phyloP scores from a whole-genome alignment of 2,113 vertebrate species.

The Theristicus caerulescens region DNA sequence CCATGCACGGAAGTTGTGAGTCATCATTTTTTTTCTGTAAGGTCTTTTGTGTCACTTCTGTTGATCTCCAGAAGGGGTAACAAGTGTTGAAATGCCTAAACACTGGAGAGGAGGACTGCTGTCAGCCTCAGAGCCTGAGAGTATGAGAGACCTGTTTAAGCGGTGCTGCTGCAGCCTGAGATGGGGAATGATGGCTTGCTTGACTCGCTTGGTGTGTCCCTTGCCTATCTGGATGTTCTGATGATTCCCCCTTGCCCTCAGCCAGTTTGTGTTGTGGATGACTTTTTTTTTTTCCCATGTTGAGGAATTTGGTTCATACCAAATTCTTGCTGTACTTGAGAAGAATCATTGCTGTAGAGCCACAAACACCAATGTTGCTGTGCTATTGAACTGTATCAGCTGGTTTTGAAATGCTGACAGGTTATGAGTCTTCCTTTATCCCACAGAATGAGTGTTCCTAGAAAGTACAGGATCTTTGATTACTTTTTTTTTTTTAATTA shows the following conservation, averaged over 20 bases:
- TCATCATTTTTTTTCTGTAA: neutral
- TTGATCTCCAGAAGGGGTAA: constrained; percentile 11
- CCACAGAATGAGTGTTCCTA: neutral
- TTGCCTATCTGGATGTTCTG: neutral
- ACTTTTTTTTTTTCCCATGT: neutral
- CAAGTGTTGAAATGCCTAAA: constrained; percentile 28
- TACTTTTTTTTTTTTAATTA: neutral
- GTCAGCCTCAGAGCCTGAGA: neutral
- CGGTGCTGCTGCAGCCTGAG: neutral
- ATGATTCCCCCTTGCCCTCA: neutral
- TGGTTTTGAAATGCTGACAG: neutral
- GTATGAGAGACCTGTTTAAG: neutral
- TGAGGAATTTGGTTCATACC: neutral
- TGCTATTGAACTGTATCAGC: neutral
- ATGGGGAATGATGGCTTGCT: neutral
- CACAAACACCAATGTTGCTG: neutral
- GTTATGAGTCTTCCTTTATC: constrained; percentile 34
- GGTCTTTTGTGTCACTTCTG: neutral
- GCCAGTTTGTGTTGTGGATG: neutral
- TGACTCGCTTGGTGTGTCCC: neutral
- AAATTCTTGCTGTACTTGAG: constrained; percentile 37
- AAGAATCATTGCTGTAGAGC: neutral
- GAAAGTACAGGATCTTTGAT: neutral
- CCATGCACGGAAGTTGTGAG: neutral
- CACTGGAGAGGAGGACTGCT: constrained; percentile 23